Evolutionary conservation across 2,797 vertebrate species (phyloP).

Genomic region (Hippocampus kuda): DNA sequence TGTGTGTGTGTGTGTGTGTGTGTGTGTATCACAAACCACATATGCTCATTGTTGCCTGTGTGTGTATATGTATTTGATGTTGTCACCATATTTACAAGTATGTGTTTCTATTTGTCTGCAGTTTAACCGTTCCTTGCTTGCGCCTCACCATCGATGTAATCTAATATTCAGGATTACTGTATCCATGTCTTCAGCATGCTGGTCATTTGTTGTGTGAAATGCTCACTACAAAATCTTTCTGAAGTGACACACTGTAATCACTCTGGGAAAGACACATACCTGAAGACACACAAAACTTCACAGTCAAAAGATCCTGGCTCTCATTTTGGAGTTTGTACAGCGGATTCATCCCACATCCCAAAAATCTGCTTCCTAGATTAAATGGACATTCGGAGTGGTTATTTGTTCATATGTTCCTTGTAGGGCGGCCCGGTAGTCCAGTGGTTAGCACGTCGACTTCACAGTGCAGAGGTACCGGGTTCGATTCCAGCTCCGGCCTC

Average conservation of each 20-base stretch:
- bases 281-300: neutral
- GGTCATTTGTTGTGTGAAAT: constrained; percentile 20
- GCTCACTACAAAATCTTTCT: constrained; percentile 14
- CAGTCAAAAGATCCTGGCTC: neutral
- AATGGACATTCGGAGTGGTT: no score
- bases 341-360: no score
- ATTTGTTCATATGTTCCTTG: no score
- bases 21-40: constrained; percentile 11
- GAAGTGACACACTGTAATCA: neutral
- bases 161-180: constrained; percentile 51
- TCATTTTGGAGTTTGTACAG: no score
- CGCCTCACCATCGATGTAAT: constrained; percentile 48
- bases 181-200: constrained; percentile 30
- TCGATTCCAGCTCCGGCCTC: no score
- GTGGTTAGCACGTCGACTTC: no score
- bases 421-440: no score
- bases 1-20: constrained; percentile 13
- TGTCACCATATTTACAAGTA: constrained; percentile 7
- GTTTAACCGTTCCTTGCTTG: neutral
- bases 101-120: constrained; percentile 1
- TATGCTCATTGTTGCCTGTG: constrained; percentile 23
- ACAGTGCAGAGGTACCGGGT: no score
- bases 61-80: constrained; percentile 22
- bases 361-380: no score
- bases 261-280: neutral